phyloP scores from a whole-genome alignment of 2,888 invertebrate genomes.

The Lasioglossum morio region DNA sequence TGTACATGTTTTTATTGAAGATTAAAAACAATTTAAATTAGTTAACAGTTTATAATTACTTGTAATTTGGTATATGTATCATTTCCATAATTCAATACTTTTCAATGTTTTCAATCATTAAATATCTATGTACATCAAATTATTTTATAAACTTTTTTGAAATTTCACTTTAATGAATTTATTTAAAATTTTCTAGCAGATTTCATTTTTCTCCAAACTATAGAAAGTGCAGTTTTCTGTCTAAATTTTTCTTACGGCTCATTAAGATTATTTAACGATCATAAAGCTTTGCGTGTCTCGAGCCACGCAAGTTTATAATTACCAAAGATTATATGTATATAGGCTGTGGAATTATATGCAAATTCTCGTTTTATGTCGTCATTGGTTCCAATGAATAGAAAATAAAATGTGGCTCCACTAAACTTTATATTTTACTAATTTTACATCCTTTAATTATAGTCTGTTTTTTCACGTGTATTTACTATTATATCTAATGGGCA shows the following conservation, averaged over 20 bases:
- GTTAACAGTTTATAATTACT: background rate
- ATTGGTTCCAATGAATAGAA: background rate
- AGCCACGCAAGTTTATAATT: background rate
- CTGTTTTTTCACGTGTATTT: background rate
- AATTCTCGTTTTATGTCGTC: background rate
- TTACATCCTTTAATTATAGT: background rate
- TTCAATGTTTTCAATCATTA: background rate
- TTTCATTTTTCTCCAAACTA: background rate
- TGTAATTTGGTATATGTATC: background rate
- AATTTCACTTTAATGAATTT: background rate
- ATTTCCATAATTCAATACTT: background rate
- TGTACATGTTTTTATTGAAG: background rate
- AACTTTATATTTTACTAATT: background rate
- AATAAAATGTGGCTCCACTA: background rate
- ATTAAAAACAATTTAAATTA: background rate
- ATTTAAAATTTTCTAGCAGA: background rate
- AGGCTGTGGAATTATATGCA: background rate
- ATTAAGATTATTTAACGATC: background rate
- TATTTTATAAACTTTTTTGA: background rate
- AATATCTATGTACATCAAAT: background rate
- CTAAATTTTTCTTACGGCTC: background rate
- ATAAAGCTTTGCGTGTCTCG: background rate
- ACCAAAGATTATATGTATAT: slow-evolving; percentile 1
- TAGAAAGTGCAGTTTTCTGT: background rate
- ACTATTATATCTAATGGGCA: background rate